phyloP scores from a whole-genome alignment of 2,888 invertebrate species.

The Oscheius onirici region DNA sequence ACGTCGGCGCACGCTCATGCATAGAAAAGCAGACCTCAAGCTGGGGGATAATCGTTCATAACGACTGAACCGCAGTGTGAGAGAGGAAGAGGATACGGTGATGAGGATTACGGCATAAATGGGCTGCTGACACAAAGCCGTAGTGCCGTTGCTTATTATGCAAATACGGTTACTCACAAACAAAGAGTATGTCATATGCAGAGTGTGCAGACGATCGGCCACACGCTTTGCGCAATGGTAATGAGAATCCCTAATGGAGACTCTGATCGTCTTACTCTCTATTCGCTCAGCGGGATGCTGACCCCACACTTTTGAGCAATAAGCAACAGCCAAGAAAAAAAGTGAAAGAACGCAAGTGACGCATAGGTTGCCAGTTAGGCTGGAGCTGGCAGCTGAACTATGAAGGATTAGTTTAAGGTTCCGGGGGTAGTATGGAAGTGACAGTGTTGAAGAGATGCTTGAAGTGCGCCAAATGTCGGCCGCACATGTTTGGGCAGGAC shows the following conservation, averaged over 20 bases:
- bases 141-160: slow-evolving; percentile 27
- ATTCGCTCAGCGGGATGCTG: background rate
- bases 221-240: slow-evolving; percentile 16
- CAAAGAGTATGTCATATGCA: background rate
- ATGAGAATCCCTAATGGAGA: slow-evolving; percentile 29
- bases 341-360: no score
- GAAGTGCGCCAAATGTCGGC: slow-evolving; percentile 28
- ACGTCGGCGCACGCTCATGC: slow-evolving; percentile 14
- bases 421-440: slow-evolving; percentile 11
- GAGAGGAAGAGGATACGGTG: background rate
- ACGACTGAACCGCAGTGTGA: slow-evolving; percentile 5
- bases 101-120: slow-evolving; percentile 20
- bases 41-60: slow-evolving; percentile 17
- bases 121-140: slow-evolving; percentile 14
- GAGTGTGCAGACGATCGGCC: slow-evolving; percentile 6
- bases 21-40: slow-evolving; percentile 11
- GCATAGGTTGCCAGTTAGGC: no score
- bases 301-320: no score
- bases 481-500: slow-evolving; percentile 32
- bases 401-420: slow-evolving; percentile 5
- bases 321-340: no score
- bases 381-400: background rate
- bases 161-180: slow-evolving; percentile 26
- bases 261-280: slow-evolving; percentile 12
- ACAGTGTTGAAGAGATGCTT: slow-evolving; percentile 25